phyloP scores from a whole-genome alignment of 2,888 invertebrate genomes.

The Drosophila melanosoma region DNA sequence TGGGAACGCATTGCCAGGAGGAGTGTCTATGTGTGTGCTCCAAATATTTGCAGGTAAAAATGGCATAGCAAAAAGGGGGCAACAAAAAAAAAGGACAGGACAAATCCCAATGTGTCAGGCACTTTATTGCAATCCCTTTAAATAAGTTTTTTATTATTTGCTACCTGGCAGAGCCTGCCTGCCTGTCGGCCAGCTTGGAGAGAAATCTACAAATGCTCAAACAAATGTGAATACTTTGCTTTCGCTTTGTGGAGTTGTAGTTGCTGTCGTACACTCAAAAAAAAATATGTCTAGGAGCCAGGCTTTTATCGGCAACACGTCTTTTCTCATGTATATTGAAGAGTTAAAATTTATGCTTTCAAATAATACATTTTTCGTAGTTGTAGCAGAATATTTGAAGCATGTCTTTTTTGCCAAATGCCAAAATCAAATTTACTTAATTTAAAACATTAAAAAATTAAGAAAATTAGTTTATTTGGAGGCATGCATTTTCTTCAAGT shows the following conservation, averaged over 20 bases:
- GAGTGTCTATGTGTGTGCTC: slow-evolving; percentile 25
- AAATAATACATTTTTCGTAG: background rate
- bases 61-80: slow-evolving; percentile 22
- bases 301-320: background rate
- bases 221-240: slow-evolving; percentile 55
- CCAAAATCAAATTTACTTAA: background rate
- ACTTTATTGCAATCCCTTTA: slow-evolving; percentile 81
- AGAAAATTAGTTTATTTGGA: background rate
- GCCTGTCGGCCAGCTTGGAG: background rate
- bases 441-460: background rate
- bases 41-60: slow-evolving; percentile 72
- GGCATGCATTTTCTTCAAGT: too few relatives aligned
- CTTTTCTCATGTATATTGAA: background rate
- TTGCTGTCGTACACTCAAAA: background rate
- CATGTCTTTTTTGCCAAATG: background rate
- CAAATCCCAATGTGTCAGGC: slow-evolving; percentile 80
- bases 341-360: background rate
- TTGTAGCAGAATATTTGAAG: background rate
- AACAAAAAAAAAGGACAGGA: slow-evolving; percentile 28
- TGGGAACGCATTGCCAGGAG: slow-evolving; percentile 49
- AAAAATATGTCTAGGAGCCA: background rate
- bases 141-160: slow-evolving; percentile 73
- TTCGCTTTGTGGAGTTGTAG: slow-evolving; percentile 6
- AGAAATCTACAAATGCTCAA: slow-evolving; percentile 61
- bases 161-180: slow-evolving; percentile 28